phyloP scores from a whole-genome alignment of 1,140 invertebrate genomes.

The Bicyclus anynana region DNA sequence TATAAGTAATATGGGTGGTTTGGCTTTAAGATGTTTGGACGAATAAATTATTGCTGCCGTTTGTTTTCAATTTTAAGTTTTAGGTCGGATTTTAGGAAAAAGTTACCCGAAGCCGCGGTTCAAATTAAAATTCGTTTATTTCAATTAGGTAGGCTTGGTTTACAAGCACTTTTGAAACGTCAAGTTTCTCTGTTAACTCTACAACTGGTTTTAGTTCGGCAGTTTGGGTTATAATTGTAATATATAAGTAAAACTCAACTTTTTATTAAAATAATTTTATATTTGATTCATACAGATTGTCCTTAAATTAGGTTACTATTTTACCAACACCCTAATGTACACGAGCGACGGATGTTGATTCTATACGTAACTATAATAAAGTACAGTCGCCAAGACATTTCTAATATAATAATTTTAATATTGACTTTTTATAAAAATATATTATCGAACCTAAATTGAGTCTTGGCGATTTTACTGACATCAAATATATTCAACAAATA shows the following conservation, averaged over 20 bases:
- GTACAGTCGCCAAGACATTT: conserved; percentile 29
- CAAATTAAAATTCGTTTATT: no score
- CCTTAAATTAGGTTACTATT: conserved; percentile 68
- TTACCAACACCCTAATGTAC: conserved; percentile 64
- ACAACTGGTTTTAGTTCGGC: no score
- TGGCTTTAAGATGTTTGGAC: no score
- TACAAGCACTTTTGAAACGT: no score
- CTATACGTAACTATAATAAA: conserved; percentile 24
- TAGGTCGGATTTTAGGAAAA: no score
- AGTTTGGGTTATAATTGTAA: no score
- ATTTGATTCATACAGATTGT: conserved; percentile 64
- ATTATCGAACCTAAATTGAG: conserved; percentile 6
- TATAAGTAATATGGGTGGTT: no score
- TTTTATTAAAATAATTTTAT: conserved; percentile 58
- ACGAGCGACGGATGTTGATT: conserved; percentile 55
- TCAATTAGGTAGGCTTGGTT: no score
- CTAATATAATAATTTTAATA: conserved; percentile 19
- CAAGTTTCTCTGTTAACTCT: no score
- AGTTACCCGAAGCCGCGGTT: no score
- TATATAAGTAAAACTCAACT: conserved; percentile 23
- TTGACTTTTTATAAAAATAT: conserved; percentile 19
- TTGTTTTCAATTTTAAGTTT: no score
- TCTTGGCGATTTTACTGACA: conserved; percentile 15
- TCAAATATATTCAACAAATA: conserved; percentile 5
- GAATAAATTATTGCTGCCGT: no score